Evolutionary conservation across 2,113 vertebrate genomes (phyloP), one percentile per base, ranked within the genome.

Genomic region (Benitochromis conjunctus): DNA sequence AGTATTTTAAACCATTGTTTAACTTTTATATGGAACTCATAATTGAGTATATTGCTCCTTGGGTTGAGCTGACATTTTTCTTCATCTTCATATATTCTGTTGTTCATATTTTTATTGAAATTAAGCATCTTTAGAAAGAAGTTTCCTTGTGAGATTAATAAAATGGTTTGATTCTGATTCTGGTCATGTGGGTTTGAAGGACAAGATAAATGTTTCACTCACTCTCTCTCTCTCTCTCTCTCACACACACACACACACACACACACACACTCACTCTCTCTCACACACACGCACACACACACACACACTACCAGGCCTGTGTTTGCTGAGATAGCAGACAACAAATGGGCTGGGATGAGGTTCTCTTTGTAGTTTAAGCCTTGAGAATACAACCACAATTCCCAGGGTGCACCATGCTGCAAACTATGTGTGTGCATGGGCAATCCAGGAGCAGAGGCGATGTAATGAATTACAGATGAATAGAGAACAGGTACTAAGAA

Each of bases 381-480:
- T 43, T 4, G 21, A 89, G 74, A 88, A 90, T 81, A 86, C 58
- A 81, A 86, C 77, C 64, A 86, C 87, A 86, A 89, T 79, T 90
- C 90, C 85, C 87, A 90, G 57, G 60, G 36, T n/a, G 64, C 82
- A 81, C 56, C 77, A 74, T 31, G 78, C 46, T 46, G 19, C 85
- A 88, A 71, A 64, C 76, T 74, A 48, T 80, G 55, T 55, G 41
- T 41, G 60, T 71, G 85, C 54, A 24, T 77, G 86, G 82, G 64
- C 58, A 66, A 34, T 76, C 83, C 69, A 38, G 62, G 19, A 82
- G 62, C 80, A 77, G 89, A 86, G 34, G 58, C 12, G 29, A 71
- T 51, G 89, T 89, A 81, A 91, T 86, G 79, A 90, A 94, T 88
- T 86, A 80, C 83, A 85, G 77, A 83, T 89, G 91, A 87, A 92